Percentiles rank a stretch among this genome's conserved stretches.
Evolutionary conservation across 37 sponge, comb jelly and placozoan genomes (phyloP).

Genomic region (Crambe crambe): DNA sequence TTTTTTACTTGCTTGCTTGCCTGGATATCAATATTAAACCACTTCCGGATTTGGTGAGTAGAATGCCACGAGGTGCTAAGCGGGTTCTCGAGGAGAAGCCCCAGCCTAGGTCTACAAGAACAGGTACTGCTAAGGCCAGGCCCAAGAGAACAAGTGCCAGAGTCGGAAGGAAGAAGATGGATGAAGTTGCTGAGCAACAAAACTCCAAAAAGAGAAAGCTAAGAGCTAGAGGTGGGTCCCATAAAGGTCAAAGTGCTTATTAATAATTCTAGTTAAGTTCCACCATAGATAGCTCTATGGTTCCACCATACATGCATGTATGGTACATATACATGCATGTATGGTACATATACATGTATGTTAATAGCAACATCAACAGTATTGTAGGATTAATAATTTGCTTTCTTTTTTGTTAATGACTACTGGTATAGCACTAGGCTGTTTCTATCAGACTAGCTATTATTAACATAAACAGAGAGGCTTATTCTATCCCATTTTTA

Average conservation of each 20-base stretch:
- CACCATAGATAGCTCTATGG: neutral
- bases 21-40: no score
- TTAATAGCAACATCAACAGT: no score
- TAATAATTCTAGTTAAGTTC: neutral
- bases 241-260: conserved; percentile 2
- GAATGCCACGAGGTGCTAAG: conserved; percentile 6
- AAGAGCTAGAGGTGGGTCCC: conserved; percentile 2
- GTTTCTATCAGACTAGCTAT: no score
- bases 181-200: neutral
- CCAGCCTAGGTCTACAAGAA: neutral
- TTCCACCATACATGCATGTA: neutral
- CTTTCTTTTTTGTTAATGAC: no score
- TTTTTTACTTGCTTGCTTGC: no score
- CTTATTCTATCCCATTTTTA: no score
- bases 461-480: no score
- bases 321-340: no score
- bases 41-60: neutral
- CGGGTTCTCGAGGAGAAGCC: neutral
- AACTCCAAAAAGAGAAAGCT: conserved; percentile 19
- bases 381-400: no score
- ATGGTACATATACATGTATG: no score
- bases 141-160: neutral
- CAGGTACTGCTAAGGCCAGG: neutral
- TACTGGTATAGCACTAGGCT: no score
- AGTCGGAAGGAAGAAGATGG: conserved; percentile 4